Evolutionary conservation across 2,113 vertebrate species (phyloP).

Genomic region (Urocynchramus pylzowi): DNA sequence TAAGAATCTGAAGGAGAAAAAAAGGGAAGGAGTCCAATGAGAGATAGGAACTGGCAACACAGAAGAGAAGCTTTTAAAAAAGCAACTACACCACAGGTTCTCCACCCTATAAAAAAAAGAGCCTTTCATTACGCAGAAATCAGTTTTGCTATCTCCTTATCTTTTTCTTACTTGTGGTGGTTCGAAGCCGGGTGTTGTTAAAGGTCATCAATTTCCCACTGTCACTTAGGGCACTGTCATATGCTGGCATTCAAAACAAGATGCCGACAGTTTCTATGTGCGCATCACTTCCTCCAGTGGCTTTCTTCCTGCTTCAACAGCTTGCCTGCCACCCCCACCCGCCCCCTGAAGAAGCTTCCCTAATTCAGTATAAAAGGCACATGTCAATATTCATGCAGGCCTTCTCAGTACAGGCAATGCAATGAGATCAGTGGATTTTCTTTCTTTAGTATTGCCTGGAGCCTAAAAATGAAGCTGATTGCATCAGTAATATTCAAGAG

Average conservation of each 20-base stretch:
- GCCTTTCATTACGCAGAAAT: background rate
- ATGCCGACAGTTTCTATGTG: conserved; percentile 31
- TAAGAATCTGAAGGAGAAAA: background rate
- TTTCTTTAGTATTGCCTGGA: conserved; percentile 85
- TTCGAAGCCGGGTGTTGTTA: background rate
- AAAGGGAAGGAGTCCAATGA: background rate
- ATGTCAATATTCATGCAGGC: conserved; percentile 42
- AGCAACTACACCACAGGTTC: background rate
- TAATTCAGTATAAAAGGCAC: conserved; percentile 32
- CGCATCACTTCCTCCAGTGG: conserved; percentile 72
- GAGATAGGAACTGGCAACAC: background rate
- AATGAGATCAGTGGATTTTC: conserved; percentile 30
- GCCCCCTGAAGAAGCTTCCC: conserved; percentile 55
- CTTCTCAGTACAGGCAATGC: background rate
- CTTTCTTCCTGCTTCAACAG: conserved; percentile 71
- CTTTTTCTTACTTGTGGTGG: background rate
- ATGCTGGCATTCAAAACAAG: conserved; percentile 45
- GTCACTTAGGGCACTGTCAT: background rate
- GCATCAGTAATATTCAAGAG: conserved; percentile 85
- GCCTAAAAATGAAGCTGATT: conserved; percentile 87
- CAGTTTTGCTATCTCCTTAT: background rate
- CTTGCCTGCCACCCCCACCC: conserved; percentile 49
- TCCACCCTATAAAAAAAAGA: background rate
- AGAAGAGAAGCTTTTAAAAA: background rate
- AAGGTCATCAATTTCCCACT: background rate